Evolutionary conservation across 23 tunicate genomes (phyloP).

Genomic region (Diplosoma virens): DNA sequence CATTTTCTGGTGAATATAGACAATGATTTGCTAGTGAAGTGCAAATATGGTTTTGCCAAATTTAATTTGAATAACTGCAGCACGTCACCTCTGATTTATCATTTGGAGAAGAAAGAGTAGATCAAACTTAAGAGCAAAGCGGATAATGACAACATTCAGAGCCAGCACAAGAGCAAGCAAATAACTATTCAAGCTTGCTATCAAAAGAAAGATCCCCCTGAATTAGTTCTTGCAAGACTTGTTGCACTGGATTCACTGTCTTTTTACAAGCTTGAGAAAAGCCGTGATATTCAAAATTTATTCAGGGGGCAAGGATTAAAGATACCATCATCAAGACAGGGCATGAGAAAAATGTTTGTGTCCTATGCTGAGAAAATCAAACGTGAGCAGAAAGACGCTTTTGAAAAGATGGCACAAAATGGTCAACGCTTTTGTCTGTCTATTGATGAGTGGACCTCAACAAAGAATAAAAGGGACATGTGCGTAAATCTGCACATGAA

Average conservation of each 20-base stretch:
- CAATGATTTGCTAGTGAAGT: not conserved
- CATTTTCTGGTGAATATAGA: conserved; percentile 1
- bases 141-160: not conserved
- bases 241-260: not conserved
- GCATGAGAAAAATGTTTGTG: too few relatives aligned
- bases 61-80: conserved; percentile 1
- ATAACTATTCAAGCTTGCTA: not conserved
- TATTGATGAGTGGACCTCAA: too few relatives aligned
- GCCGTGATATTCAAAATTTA: not conserved
- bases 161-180: not conserved
- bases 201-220: not conserved
- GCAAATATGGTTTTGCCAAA: conserved; percentile 11
- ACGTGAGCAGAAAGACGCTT: too few relatives aligned
- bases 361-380: too few relatives aligned
- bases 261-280: conserved; percentile 9
- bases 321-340: conserved; percentile 12
- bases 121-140: not conserved
- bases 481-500: too few relatives aligned
- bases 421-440: too few relatives aligned
- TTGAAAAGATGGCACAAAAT: too few relatives aligned
- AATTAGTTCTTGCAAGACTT: not conserved
- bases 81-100: conserved; percentile 13
- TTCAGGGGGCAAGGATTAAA: conserved; percentile 2
- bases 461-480: too few relatives aligned
- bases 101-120: conserved; percentile 1